phyloP scores from a whole-genome alignment of 1,140 invertebrate species.

The Nautilus pompilius region DNA sequence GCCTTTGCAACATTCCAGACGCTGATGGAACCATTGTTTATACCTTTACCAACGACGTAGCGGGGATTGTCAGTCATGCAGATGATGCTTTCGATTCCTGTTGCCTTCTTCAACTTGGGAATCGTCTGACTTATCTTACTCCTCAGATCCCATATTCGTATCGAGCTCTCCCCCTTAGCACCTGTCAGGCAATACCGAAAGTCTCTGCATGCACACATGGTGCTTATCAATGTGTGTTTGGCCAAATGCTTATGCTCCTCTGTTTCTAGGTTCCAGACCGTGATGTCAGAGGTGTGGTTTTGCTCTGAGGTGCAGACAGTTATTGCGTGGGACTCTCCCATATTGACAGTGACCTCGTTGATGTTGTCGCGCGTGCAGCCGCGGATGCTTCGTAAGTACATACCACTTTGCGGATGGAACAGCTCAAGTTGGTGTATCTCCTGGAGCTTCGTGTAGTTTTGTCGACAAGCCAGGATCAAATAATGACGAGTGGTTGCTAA shows the following conservation, averaged over 20 bases:
- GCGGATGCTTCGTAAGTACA: slow-evolving; percentile 42
- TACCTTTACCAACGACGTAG: slow-evolving; percentile 44
- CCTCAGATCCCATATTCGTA: slow-evolving; percentile 49
- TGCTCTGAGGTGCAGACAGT: slow-evolving; percentile 33
- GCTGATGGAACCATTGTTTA: slow-evolving; percentile 45
- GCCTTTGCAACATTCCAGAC: slow-evolving; percentile 51
- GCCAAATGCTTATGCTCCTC: slow-evolving; percentile 54
- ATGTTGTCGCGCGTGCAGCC: slow-evolving; percentile 46
- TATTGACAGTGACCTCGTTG: slow-evolving; percentile 35
- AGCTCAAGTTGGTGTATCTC: slow-evolving; percentile 47
- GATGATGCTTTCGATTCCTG: slow-evolving; percentile 40
- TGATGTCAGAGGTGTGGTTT: slow-evolving; percentile 43
- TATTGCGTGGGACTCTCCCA: slow-evolving; percentile 44
- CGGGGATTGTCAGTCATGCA: slow-evolving; percentile 44
- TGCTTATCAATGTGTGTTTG: slow-evolving; percentile 37
- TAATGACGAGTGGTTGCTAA: slow-evolving; percentile 46
- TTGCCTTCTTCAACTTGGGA: slow-evolving; percentile 38
- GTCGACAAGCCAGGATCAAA: slow-evolving; percentile 41
- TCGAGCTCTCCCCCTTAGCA: slow-evolving; percentile 31
- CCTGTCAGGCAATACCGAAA: slow-evolving; percentile 46
- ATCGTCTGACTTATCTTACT: slow-evolving; percentile 38
- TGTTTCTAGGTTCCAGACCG: slow-evolving; percentile 53
- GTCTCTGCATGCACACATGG: slow-evolving; percentile 38
- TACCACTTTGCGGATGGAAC: slow-evolving; percentile 42
- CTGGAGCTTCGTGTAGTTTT: slow-evolving; percentile 41